Evolutionary conservation across 2,888 invertebrate species (phyloP), one percentile per base, ranked within the genome.

Genomic region (Lamproptera curius): DNA sequence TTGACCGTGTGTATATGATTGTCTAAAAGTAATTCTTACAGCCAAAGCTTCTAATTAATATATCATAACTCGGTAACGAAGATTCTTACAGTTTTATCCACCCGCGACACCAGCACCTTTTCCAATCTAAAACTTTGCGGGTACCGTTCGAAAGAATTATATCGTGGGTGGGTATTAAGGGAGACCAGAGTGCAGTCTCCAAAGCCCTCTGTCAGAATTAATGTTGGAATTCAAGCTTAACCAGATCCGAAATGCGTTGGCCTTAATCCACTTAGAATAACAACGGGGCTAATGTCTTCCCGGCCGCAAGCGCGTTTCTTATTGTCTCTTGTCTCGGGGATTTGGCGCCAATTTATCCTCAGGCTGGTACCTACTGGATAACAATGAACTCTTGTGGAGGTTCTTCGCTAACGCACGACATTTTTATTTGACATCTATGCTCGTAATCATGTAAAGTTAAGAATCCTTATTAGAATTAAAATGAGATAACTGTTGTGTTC

Each of bases 211-310:
- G 69, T 73, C 76, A 75, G 76, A 73, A 73, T 80, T 81, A 83
- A 82, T 76, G 76, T 77, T 73, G 70, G 59, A 28, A 67, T 73
- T 72, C 70, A 62, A 67, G 76, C 76, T 85, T 83, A 84, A 77
- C 75, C 71, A 78, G 84, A 79, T 76, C 77, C 80, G 76, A 82
- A 80, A 83, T 75, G 80, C 79, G 78, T 76, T 79, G 73, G 69
- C 74, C 80, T 70, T 85, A 85, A 86, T 85, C 85, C 85, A 82
- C 76, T 85, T 85, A 85, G 76, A 84, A 82, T 80, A 84, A 85
- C 83, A 81, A 70, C 77, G 60, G 66, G 68, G 75, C 78, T 82
- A 78, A 76, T 73, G 76, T 75, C 69, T 71, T 57, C 65, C 65
- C 56, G 68, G 58, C 62, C 62, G 62, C 59, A 63, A 69, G 62